Base-by-base conservation (phyloP, 1,140 invertebrate species). In the Ectropis grisescens region DNA sequence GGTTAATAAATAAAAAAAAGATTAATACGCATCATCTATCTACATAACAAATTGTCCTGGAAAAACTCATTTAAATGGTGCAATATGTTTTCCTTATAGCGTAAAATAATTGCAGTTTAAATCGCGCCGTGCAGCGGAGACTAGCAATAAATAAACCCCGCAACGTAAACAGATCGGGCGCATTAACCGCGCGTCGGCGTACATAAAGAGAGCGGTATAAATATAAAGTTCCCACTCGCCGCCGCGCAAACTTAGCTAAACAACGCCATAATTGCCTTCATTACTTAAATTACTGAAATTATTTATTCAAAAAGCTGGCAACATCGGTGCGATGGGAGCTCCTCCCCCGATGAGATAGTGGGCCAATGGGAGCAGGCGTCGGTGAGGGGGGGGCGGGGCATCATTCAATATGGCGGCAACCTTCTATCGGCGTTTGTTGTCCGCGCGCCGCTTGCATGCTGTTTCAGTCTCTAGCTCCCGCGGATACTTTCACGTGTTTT, bases 261-360 rank as follows among this genome's bases (percentile, higher is more conserved):
- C 76, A 81, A 79, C 76, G 74, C 74, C 76, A 81, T 81, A 81
- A 81, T 81, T 81, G 74, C 76, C 74, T 79, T 81, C 74, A 79
- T 79, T 81, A 79, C 71, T 81, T 81, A 81, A 81, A 79, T 79
- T 79, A 79, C 71, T 70, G 68, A 79, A 81, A 79, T 79, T 81
- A 81, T 79, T 81, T 81, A 81, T 81, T 81, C 74, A 82, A 80
- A 82, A 81, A 82, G 74, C 75, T 80, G 82, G 71, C 75, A 82
- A 81, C 80, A 83, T 76, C 70, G 60, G 64, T 74, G 60, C 50
- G 56, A 53, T 41, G 25, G 42, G 38, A 45, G 50, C 60, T 34
- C 64, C 68, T 64, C 74, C 72, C 51, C 15, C 29, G 31, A 40
- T 38, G 41, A 32, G 45, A 13, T 12, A 30, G 23, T 37, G 24